These are phyloP conservation scores for Macrotis lagotis DNA, from an alignment of 2,113 vertebrate species.

Conservation along the genomic window DNA sequence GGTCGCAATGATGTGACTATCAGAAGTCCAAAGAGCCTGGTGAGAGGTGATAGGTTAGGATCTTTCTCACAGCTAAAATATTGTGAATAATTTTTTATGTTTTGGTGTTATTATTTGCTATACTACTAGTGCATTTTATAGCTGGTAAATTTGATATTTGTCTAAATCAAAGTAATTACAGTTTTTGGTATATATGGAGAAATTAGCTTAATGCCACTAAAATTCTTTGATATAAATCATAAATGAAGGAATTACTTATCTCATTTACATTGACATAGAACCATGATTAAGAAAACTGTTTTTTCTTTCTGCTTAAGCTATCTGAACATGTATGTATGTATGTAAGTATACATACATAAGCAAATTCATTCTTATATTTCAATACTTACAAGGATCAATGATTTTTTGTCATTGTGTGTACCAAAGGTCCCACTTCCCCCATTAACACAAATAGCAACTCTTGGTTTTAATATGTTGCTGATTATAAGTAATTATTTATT, in stretches of 20 bases:
- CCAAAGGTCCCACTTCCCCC: background rate
- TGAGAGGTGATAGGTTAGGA: background rate
- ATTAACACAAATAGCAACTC: background rate
- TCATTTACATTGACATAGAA: conserved; percentile 77
- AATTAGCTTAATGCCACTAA: conserved; percentile 45
- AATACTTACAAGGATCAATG: background rate
- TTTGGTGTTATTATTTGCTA: background rate
- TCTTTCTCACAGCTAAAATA: background rate
- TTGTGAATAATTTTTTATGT: background rate
- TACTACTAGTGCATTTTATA: conserved; percentile 63
- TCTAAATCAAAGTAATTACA: conserved; percentile 46
- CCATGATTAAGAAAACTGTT: conserved; percentile 70
- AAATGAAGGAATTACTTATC: conserved; percentile 77
- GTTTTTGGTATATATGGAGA: conserved; percentile 44
- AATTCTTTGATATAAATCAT: conserved; percentile 75
- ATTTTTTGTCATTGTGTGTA: background rate
- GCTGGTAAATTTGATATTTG: conserved; percentile 16
- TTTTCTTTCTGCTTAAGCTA: conserved; percentile 76
- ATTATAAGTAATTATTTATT: background rate
- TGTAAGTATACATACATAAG: background rate
- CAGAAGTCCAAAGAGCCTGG: background rate
- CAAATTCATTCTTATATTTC: background rate
- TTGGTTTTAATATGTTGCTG: background rate
- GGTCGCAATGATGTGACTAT: background rate
- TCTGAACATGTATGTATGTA: conserved; percentile 9